These are phyloP conservation scores for Octomys mimax DNA, from an alignment of 2,797 vertebrate species.

Conservation along the genomic window DNA sequence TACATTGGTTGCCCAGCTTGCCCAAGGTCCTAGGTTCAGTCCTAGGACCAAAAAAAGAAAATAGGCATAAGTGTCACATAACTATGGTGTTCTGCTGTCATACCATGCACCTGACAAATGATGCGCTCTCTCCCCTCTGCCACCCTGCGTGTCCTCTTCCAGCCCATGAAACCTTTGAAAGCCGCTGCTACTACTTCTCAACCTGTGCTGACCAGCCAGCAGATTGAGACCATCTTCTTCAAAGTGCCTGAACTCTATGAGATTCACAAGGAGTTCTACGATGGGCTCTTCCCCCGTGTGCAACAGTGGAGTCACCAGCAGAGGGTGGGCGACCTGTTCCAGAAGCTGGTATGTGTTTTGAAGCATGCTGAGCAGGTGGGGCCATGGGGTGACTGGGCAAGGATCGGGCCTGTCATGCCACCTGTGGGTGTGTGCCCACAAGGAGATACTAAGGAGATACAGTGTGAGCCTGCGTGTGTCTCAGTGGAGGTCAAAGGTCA, in stretches of 20 bases:
- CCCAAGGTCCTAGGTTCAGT: background rate
- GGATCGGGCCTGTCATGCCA: background rate
- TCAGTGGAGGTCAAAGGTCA: background rate
- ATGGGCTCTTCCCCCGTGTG: slow-evolving; percentile 95
- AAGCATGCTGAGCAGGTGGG: background rate
- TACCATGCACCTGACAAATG: background rate
- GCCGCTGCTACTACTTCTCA: slow-evolving; percentile 98
- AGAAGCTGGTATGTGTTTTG: slow-evolving; percentile 94
- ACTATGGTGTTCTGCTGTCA: background rate
- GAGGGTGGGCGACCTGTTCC: slow-evolving; percentile 98
- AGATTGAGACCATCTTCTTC: slow-evolving; percentile 99
- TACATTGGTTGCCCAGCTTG: too few relatives aligned
- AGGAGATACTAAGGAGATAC: background rate
- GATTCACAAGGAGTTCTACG: slow-evolving; percentile 99
- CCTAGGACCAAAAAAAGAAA: background rate
- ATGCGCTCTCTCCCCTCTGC: background rate
- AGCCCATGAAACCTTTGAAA: slow-evolving; percentile 99
- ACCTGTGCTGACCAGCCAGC: slow-evolving; percentile 95
- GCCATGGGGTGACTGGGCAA: fast-evolving
- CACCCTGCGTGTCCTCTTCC: slow-evolving; percentile 27
- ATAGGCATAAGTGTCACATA: background rate
- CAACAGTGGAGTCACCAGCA: slow-evolving; percentile 99
- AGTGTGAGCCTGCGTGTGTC: background rate
- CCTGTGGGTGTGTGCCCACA: background rate
- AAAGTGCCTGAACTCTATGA: slow-evolving; percentile 99